Evolutionary conservation across 2,888 invertebrate genomes (phyloP).

Genomic region (Steromphala cineraria): DNA sequence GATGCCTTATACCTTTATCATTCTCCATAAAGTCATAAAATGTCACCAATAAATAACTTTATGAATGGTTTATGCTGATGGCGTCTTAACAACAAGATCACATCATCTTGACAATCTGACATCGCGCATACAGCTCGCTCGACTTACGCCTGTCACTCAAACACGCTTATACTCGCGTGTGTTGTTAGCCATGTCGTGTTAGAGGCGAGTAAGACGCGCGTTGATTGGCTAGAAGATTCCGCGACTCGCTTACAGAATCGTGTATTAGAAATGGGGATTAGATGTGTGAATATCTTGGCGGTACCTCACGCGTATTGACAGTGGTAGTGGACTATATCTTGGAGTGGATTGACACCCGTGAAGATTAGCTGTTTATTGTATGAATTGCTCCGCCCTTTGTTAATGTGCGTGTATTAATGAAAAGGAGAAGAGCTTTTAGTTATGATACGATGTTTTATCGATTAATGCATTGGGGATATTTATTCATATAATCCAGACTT

Average conservation of each 20-base stretch:
- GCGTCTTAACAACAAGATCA: background rate
- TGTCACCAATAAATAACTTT: background rate
- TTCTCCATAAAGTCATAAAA: no score
- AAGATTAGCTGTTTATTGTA: background rate
- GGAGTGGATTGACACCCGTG: background rate
- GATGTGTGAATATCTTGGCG: background rate
- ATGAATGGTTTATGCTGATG: background rate
- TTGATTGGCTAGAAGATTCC: background rate
- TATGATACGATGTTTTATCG: no score
- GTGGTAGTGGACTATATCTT: background rate
- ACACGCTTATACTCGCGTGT: background rate
- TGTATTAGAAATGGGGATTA: background rate
- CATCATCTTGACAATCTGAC: background rate
- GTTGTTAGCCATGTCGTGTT: background rate
- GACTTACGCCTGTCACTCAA: background rate
- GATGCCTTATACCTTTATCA: no score
- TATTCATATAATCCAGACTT: no score
- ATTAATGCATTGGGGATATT: no score
- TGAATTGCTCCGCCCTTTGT: background rate
- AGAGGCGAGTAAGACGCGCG: background rate
- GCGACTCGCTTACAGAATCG: background rate
- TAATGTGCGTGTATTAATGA: no score
- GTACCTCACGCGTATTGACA: background rate
- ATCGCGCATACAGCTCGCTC: background rate
- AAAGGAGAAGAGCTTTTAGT: no score